phyloP scores from a whole-genome alignment of 1,140 invertebrate species.

The Philotrypesis tridentata region DNA sequence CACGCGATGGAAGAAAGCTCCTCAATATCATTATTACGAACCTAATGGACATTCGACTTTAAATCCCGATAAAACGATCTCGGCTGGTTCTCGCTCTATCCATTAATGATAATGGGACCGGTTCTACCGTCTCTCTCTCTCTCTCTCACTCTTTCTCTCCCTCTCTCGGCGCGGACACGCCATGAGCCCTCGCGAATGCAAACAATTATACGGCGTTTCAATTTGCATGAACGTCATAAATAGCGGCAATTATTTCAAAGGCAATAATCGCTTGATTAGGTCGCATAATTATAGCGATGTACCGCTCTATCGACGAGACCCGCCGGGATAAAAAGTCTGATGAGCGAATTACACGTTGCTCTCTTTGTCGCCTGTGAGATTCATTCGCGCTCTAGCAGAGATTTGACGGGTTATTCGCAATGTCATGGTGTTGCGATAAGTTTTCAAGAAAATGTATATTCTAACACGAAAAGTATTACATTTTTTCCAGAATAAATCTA shows the following conservation, averaged over 20 bases:
- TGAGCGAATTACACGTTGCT: neutral
- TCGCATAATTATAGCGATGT: conserved; percentile 33
- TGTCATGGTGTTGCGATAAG: too few relatives aligned
- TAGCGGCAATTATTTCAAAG: conserved; percentile 33
- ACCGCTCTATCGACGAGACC: neutral
- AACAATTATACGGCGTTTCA: conserved; percentile 33
- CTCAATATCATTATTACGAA: conserved; percentile 44
- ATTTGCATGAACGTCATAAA: conserved; percentile 41
- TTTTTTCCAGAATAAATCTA: too few relatives aligned
- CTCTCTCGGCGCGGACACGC: too few relatives aligned
- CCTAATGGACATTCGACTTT: conserved; percentile 40
- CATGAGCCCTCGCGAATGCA: neutral
- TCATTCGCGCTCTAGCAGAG: too few relatives aligned
- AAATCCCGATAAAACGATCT: conserved; percentile 29
- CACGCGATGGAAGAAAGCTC: neutral
- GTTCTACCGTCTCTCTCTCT: conserved; percentile 40
- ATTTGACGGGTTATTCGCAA: neutral
- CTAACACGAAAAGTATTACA: too few relatives aligned
- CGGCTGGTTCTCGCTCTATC: conserved; percentile 12
- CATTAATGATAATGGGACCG: conserved; percentile 50
- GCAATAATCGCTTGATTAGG: conserved; percentile 35
- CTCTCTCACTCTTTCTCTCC: neutral
- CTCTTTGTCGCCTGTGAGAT: neutral
- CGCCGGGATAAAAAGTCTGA: neutral
- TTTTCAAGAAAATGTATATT: too few relatives aligned